Conservation (phyloP, 2,888 invertebrate genomes). For the Rhamphomyia laevipes region DNA sequence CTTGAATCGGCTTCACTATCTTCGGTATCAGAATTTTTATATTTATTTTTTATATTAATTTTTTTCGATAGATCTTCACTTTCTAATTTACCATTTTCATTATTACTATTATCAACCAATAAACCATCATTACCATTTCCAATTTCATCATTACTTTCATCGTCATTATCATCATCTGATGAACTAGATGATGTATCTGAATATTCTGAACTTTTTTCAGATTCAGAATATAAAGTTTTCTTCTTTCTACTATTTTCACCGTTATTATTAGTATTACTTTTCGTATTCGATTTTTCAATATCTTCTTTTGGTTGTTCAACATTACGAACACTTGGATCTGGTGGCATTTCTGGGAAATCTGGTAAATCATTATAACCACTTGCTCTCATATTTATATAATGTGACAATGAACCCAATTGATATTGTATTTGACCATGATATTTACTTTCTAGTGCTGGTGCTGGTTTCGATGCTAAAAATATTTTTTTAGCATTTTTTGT, state of each 20-base stretch:
- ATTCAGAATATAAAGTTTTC: slow-evolving; percentile 49
- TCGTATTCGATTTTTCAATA: slow-evolving; percentile 28
- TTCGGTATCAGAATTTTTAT: slow-evolving; percentile 13
- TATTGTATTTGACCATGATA: slow-evolving; percentile 76
- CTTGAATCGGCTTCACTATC: slow-evolving; percentile 6
- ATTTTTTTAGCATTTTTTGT: slow-evolving; percentile 65
- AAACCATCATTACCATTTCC: neutral
- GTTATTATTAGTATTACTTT: slow-evolving; percentile 10
- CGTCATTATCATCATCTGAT: slow-evolving; percentile 1
- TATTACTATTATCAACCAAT: neutral
- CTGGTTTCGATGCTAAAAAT: slow-evolving; percentile 86
- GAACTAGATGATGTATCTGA: slow-evolving; percentile 17
- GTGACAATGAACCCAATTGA: slow-evolving; percentile 90
- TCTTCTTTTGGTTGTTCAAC: slow-evolving; percentile 38
- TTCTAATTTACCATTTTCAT: slow-evolving; percentile 7
- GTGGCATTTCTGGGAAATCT: slow-evolving; percentile 61
- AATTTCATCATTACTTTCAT: neutral
- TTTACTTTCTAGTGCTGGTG: slow-evolving; percentile 77
- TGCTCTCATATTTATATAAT: slow-evolving; percentile 78
- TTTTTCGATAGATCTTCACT: slow-evolving; percentile 8
- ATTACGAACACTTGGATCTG: slow-evolving; percentile 67
- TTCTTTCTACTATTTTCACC: slow-evolving; percentile 35
- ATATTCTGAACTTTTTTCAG: slow-evolving; percentile 33
- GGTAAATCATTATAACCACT: slow-evolving; percentile 84
- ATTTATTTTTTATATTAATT: neutral